phyloP scores from a whole-genome alignment of 2,888 invertebrate genomes.

The Drosophila cracens region DNA sequence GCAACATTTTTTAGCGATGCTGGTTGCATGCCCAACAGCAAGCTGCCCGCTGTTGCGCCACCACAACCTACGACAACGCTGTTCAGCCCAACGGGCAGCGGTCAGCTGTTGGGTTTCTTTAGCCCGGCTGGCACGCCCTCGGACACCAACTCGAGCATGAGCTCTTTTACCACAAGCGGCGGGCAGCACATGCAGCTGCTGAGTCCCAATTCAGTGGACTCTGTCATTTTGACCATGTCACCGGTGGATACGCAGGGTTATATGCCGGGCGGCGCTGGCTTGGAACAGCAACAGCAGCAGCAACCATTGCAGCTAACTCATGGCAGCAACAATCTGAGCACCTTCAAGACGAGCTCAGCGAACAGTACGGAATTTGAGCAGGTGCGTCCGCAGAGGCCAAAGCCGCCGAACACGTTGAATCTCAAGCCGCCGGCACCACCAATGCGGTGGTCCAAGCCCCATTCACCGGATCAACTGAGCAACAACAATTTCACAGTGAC shows the following conservation, averaged over 20 bases:
- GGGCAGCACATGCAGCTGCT: constrained; percentile 84
- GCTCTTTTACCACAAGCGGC: constrained; percentile 89
- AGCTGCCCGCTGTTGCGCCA: constrained; percentile 42
- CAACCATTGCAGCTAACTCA: constrained; percentile 10
- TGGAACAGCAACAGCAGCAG: constrained; percentile 8
- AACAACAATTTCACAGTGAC: constrained; percentile 93
- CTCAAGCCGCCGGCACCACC: constrained; percentile 94
- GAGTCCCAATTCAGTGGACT: constrained; percentile 87
- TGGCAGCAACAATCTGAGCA: constrained; percentile 86
- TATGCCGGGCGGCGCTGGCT: constrained; percentile 32
- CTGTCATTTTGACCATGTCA: constrained; percentile 91
- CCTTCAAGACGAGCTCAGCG: constrained; percentile 86
- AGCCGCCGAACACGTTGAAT: constrained; percentile 93
- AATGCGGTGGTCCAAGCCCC: constrained; percentile 93
- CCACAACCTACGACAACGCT: constrained; percentile 41
- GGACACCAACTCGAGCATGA: constrained; percentile 90
- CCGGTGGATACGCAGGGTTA: constrained; percentile 86
- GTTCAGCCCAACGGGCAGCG: constrained; percentile 82
- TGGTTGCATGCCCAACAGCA: constrained; percentile 15
- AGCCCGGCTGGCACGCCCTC: constrained; percentile 87
- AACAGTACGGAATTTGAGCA: constrained; percentile 53
- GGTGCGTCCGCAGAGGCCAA: constrained; percentile 89
- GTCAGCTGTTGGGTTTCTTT: constrained; percentile 77
- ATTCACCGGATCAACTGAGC: constrained; percentile 85
- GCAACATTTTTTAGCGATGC: constrained; percentile 83